Conservation (phyloP, 2,113 vertebrate species). For the Okapia johnstoni region DNA sequence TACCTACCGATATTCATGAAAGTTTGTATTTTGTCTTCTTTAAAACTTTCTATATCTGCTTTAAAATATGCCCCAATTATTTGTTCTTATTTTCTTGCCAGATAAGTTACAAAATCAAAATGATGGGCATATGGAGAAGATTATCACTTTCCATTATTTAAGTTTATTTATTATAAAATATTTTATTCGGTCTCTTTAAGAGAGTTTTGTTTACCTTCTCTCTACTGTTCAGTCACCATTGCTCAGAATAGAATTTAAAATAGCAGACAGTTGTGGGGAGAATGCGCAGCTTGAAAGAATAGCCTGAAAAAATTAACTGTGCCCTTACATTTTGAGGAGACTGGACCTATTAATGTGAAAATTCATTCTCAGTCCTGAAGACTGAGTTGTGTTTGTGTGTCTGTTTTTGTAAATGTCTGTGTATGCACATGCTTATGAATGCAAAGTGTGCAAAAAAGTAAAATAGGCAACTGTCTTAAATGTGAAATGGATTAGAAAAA, state of each 20-base stretch:
- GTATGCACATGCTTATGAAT: fast-evolving
- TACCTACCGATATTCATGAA: background rate
- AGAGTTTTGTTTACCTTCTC: background rate
- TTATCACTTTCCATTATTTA: background rate
- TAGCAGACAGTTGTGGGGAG: background rate
- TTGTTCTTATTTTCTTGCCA: background rate
- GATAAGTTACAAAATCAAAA: background rate
- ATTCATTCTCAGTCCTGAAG: no score
- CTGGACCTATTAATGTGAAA: fast-evolving
- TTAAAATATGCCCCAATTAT: background rate
- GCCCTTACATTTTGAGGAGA: fast-evolving
- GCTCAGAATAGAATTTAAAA: background rate
- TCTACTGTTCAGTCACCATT: background rate
- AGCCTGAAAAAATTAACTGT: background rate
- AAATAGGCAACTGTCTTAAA: fast-evolving
- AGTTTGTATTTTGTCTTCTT: background rate
- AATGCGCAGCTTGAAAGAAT: background rate
- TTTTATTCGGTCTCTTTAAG: background rate
- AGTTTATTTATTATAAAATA: background rate
- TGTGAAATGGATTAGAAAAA: background rate
- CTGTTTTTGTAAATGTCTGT: background rate
- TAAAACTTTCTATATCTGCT: background rate
- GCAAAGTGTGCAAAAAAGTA: background rate
- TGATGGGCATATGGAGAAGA: background rate
- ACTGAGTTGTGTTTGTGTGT: background rate